Evolutionary conservation across 35 echinoderm and acorn worm species (phyloP).

Genomic region (Ophioderma brevispina): DNA sequence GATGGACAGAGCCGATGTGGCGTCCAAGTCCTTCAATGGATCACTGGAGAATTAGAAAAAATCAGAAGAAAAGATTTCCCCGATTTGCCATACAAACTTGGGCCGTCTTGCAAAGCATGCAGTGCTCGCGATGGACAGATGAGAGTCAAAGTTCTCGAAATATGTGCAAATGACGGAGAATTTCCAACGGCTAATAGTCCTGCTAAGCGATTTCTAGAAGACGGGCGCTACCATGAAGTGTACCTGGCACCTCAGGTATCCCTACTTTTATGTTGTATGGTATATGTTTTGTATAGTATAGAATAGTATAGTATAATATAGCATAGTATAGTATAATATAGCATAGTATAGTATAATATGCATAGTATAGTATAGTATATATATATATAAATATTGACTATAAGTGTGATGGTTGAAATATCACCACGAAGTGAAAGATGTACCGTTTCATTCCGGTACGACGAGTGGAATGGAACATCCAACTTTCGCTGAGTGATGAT

Average conservation of each 20-base stretch:
- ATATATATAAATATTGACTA: no score
- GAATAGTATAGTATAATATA: no score
- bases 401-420: no score
- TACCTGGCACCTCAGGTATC: constrained; percentile 22
- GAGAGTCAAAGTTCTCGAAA: neutral
- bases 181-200: constrained; percentile 17
- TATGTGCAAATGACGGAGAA: neutral
- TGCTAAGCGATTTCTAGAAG: neutral
- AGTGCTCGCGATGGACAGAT: neutral
- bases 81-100: constrained; percentile 36
- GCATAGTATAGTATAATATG: no score
- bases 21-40: neutral
- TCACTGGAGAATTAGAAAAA: constrained; percentile 1
- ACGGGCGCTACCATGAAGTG: constrained; percentile 13
- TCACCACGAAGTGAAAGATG: no score
- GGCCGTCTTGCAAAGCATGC: constrained; percentile 3
- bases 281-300: no score
- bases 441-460: no score
- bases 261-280: no score
- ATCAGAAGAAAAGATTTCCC: constrained; percentile 39
- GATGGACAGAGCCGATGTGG: neutral
- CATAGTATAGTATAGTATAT: no score
- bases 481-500: no score
- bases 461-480: no score
- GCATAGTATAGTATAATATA: no score